Evolutionary conservation across 1,140 invertebrate species (phyloP), one percentile per base, ranked within the genome.

Genomic region (Drosophila fuyamai): DNA sequence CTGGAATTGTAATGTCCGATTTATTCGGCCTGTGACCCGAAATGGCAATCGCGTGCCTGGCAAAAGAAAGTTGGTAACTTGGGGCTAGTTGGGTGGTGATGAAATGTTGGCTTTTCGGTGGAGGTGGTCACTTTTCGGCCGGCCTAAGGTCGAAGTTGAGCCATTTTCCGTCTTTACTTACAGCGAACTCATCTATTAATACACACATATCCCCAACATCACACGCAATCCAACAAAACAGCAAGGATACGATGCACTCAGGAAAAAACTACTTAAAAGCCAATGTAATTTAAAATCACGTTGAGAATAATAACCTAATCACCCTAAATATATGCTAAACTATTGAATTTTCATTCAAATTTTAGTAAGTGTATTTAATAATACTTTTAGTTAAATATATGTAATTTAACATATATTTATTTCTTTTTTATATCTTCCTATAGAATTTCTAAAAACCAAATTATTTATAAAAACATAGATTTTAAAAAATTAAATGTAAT

Each of bases 81-180:
- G 16, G 5, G 18, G 7, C 2, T n/a, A 7, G 23, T 7, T 10
- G 35, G 10, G 35, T 29, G 10, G 35, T 29, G 10, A 36, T 61
- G 18, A 32, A 23, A 14, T n/a, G 65, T 2, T 27, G 23, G 36
- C 27, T 43, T 13, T 41, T 47, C 32, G 29, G 10, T 10, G 36
- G 16, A 14, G 9, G 27, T 54, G 68, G 71, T 43, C 51, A 50
- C 27, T 73, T 47, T 60, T 54, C 18, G 41, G 43, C 10, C 35
- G n/a, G 50, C 16, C 41, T 46, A 75, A 75, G 72, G 74, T 76
- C 74, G 77, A 68, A 76, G 74, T 76, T 76, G 48, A 76, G 70
- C 51, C 53, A 65, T 55, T 75, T 51, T 5, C 50, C 58, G 41
- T 38, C 71, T 62, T 73, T 68, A 36, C 57, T 50, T 43, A 10